Base-by-base conservation (phyloP, 2,888 invertebrate species). In the Dryobota labecula region DNA sequence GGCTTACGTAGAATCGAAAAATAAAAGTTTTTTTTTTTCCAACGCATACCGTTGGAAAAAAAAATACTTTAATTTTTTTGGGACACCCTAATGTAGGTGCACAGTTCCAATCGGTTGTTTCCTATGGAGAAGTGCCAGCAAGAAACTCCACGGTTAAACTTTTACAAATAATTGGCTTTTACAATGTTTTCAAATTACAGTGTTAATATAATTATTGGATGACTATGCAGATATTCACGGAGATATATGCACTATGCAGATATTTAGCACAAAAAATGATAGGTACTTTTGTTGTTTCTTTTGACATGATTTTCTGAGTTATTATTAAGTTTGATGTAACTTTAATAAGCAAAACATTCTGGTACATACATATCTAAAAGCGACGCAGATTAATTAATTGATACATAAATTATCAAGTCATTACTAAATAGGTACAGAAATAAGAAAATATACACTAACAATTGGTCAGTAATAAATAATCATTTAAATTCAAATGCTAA, bases 331-430 rank as follows among this genome's bases (percentile, higher is more conserved):
- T 18, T 30, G 1, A 53, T 18, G 18, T 18, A 27, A 53, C 9
- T 8, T 49, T 2, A 56, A 24, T 0, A 24, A 45, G 2, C 20
- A 45, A 45, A 45, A 45, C 45, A 24, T 49, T 51, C 13, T 15
- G 6, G 24, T 24, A n/a, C n/a, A n/a, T n/a, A n/a, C n/a, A n/a
- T n/a, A 20, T 13, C 7, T 27, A 20, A 47, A 60, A n/a, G 36
- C 47, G 13, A 58, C 20, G 30, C 38, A 20, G 1, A 24, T 49
- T 18, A 2, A 24, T 49, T 18, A 2, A 33, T 41, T n/a, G 20
- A 24, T 33, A 64, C 66, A 71, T 41, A 47, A 67, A 68, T 54
- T 41, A 69, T 27, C 15, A 73, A 57, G 11, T 20, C 30, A 30
- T 27, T 49, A 27, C 49, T 43, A 41, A 68, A 47, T 68, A 6